Percentiles rank a stretch among this genome's conserved stretches.
Evolutionary conservation across 2,888 invertebrate species (phyloP).

Genomic region (Serrognathus titanus): DNA sequence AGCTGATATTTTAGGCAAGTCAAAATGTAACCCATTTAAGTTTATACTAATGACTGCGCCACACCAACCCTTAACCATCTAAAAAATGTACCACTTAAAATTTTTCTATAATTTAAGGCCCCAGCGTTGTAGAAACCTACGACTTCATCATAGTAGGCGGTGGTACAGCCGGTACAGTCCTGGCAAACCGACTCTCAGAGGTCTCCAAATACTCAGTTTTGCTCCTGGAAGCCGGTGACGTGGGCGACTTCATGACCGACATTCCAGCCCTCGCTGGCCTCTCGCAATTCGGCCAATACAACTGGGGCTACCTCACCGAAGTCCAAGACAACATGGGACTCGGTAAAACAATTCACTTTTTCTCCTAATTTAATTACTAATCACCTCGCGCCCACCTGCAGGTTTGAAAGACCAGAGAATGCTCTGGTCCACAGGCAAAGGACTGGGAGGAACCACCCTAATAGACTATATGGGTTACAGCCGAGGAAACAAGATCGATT

Average conservation of each 20-base stretch:
- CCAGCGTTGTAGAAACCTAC: constrained; percentile 22
- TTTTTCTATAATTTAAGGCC: too few species aligned
- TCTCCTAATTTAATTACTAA: too few species aligned
- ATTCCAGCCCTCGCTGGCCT: constrained; percentile 53
- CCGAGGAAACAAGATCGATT: constrained; percentile 62
- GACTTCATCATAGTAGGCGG: constrained; percentile 53
- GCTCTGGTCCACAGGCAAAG: constrained; percentile 50
- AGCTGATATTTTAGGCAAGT: too few species aligned
- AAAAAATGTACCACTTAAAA: too few species aligned
- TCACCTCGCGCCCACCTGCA: too few species aligned
- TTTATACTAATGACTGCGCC: too few species aligned
- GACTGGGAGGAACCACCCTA: constrained; percentile 61
- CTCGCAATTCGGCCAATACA: constrained; percentile 54
- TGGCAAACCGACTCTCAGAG: constrained; percentile 50
- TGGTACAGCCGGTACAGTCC: constrained; percentile 52
- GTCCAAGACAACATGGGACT: constrained; percentile 49
- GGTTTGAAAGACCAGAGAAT: too few species aligned
- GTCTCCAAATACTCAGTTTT: constrained; percentile 41
- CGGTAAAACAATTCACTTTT: constrained; percentile 27
- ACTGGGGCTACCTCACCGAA: constrained; percentile 55
- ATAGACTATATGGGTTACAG: constrained; percentile 66
- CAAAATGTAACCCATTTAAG: too few species aligned
- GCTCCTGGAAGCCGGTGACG: constrained; percentile 41
- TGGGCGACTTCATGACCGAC: constrained; percentile 50
- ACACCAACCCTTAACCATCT: too few species aligned